Evolutionary conservation across 2,888 invertebrate genomes (phyloP), one percentile per base, ranked within the genome.

Genomic region (Sinohyriopsis cumingii): DNA sequence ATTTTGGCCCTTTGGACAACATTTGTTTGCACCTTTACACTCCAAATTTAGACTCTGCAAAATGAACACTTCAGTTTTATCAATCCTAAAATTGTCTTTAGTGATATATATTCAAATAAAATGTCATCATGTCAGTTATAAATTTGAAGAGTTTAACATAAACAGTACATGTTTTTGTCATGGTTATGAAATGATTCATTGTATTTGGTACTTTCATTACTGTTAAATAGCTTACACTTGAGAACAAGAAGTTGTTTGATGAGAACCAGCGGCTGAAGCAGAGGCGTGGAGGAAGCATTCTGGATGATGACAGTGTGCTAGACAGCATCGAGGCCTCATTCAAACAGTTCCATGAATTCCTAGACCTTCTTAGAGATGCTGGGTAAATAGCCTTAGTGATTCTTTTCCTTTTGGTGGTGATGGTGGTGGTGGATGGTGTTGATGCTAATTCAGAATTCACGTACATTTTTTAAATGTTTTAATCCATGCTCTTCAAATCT

Each of bases 281-380:
- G 45, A 69, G 71, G 18, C 78, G 76, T 25, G 74, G 75, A 9
- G 75, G 73, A 4, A 73, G 73, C 25, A 65, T 77, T 5, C 78
- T 87, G 7, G 87, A 88, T 57, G 88, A 89, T 67, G 89, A 89
- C 67, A 82, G 83, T 20, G 84, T 88, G 1, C 75, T 90, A 20
- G 88, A 88, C 68, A 87, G 85, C 66, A 87, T 90, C 18, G 89
- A 89, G 78, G 78, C 83, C 3, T 86, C 89, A 7, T 89, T 90
- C 76, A 84, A 86, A 77, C 88, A 89, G 75, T 90, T 89, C 74
- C 89, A 90, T 72, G 77, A 85, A 28, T 89, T 90, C 73, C 84
- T 90, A 9, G 90, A 90, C 68, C 77, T 89, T 60, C 81, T 90
- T 3, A 81, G 85, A 45, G 88, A 89, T 67, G 86, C 89, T 22